phyloP scores from a whole-genome alignment of 30 jellyfish, hydroid and myxozoan species.

The Hydractinia echinata region DNA sequence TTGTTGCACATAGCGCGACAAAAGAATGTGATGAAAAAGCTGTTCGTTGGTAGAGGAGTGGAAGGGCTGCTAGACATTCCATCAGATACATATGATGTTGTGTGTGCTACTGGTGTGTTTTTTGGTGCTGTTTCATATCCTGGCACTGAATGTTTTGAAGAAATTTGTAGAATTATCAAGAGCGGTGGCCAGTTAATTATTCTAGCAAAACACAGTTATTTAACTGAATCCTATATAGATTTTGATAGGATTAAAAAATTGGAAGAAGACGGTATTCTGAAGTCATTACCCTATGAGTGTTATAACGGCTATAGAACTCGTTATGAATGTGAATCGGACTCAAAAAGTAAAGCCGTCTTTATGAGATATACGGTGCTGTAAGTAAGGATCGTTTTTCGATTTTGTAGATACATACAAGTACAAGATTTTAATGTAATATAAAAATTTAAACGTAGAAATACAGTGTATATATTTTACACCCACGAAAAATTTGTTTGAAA shows the following conservation, averaged over 20 bases:
- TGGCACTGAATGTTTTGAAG: conserved; percentile 25
- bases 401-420: too few species aligned
- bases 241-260: not conserved
- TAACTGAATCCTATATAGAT: conserved; percentile 3
- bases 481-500: too few species aligned
- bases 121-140: conserved; percentile 21
- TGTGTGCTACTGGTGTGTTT: conserved; percentile 25
- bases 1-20: not conserved
- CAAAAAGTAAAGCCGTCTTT: conserved; percentile 13
- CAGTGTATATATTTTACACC: too few species aligned
- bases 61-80: not conserved
- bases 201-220: conserved; percentile 10
- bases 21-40: conserved; percentile 13
- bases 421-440: too few species aligned
- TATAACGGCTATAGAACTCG: conserved; percentile 21
- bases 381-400: not conserved
- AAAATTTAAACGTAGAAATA: too few species aligned
- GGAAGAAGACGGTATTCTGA: not conserved
- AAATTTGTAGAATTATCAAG: conserved; percentile 13
- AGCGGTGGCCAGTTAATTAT: conserved; percentile 25
- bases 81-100: conserved; percentile 6
- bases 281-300: not conserved
- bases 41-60: not conserved
- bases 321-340: not conserved
- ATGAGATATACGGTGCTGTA: not conserved